Evolutionary conservation across 1,140 invertebrate species (phyloP), one percentile per base, ranked within the genome.

Genomic region (Saccostrea echinata): DNA sequence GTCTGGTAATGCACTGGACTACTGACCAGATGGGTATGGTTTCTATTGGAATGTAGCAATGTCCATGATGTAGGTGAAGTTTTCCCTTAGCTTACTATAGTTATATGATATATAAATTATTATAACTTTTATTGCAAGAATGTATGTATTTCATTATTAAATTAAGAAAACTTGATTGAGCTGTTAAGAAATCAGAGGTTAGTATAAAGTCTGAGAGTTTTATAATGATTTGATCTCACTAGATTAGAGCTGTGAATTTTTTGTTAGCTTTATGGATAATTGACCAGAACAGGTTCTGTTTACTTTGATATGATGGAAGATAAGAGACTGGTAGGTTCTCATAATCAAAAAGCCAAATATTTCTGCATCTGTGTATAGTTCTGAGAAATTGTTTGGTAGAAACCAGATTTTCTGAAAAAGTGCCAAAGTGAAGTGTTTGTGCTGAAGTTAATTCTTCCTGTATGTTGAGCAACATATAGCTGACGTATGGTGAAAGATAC

Each of bases 261-360:
- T 61, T 21, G 16, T 61, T 61, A 21, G 24, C 11, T 12, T 6
- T 76, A 13, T 16, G 3, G 13, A 76, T 76, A 30, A 76, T 76
- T 76, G 68, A 30, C 30, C 24, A 16, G 68, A 33, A 33, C 68
- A 76, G 68, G 27, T 76, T 76, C 68, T 76, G 0, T 76, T 35
- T 33, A 76, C 68, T 76, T 76, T 13, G 68, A 76, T 76, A 13
- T 76, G 27, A 13, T 76, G 27, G 27, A 18, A 76, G 68, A 76
- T 76, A 30, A 76, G 27, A 33, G 13, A 35, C 11, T 76, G 68
- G 68, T 13, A 76, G 27, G 33, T 76, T 24, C 30, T 76, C 68
- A 33, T 76, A 76, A 76, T 76, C 27, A 76, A 30, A 76, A 30
- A 76, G 24, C 68, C 68, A 27, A 76, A 76, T 30, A 76, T 76